A percentile compares a stretch with the other conserved stretches of the same genome.
phyloP scores from a whole-genome alignment of 2,888 invertebrate genomes.

The Sphinx pinastri region DNA sequence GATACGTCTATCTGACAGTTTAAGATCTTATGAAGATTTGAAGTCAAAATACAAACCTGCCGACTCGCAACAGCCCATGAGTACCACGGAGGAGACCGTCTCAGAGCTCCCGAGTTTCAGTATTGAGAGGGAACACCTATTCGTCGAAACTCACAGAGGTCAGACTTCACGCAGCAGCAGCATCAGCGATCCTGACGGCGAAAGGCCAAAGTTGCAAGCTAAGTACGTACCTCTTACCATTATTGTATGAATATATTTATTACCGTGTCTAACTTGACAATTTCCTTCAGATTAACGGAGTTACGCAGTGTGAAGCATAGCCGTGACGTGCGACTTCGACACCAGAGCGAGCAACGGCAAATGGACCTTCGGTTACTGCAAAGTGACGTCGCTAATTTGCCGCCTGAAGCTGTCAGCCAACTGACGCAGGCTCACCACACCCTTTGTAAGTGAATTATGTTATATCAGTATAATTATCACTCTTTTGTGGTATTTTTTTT shows the following conservation, averaged over 20 bases:
- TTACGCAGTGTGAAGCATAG: conserved; percentile 89
- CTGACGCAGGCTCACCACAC: conserved; percentile 90
- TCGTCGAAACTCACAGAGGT: conserved; percentile 68
- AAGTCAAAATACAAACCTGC: conserved; percentile 58
- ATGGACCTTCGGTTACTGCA: conserved; percentile 90
- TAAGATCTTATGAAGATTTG: conserved; percentile 88
- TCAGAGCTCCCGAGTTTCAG: conserved; percentile 61
- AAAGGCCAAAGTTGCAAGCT: conserved; percentile 75
- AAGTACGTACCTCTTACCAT: conserved; percentile 61
- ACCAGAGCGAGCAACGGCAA: conserved; percentile 90
- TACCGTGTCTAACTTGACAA: background rate
- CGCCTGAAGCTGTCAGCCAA: conserved; percentile 89
- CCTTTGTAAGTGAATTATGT: conserved; percentile 84
- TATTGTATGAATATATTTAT: conserved; percentile 23
- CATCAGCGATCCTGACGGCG: conserved; percentile 69
- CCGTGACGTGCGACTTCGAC: conserved; percentile 89
- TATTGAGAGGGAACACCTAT: conserved; percentile 60
- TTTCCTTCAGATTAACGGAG: conserved; percentile 85
- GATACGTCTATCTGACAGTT: conserved; percentile 90
- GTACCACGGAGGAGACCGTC: conserved; percentile 57
- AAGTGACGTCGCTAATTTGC: conserved; percentile 88
- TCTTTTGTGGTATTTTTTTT: background rate
- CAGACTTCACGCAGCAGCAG: conserved; percentile 74
- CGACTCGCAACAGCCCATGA: conserved; percentile 57
- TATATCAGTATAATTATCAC: background rate